Conservation (phyloP, 64 coral and sea anemone species). For the Stylophora pistillata region DNA sequence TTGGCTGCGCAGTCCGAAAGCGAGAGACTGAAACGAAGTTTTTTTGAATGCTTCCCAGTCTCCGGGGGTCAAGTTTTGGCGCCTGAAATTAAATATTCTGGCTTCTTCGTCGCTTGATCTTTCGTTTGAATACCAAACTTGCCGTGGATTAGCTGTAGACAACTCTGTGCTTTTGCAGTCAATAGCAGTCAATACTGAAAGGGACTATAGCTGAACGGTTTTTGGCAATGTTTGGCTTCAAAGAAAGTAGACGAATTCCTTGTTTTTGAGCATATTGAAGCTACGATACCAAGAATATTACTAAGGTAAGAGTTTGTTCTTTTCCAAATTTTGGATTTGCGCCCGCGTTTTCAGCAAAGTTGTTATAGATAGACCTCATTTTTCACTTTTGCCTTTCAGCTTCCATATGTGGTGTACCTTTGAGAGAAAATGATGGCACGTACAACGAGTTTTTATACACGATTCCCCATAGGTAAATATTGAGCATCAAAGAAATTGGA, state of each 20-base stretch:
- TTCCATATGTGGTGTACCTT: constrained; percentile 23
- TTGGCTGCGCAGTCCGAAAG: constrained; percentile 10
- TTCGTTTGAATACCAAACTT: constrained; percentile 6
- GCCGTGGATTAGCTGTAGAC: no score
- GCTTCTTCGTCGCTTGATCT: constrained; percentile 3
- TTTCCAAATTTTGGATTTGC: constrained; percentile 46
- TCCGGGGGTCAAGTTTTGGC: not conserved
- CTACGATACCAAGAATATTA: constrained; percentile 9
- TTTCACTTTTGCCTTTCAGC: constrained; percentile 24
- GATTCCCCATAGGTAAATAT: constrained; percentile 45
- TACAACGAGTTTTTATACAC: constrained; percentile 37
- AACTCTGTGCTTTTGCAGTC: no score
- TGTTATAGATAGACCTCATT: constrained; percentile 29
- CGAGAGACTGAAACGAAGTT: constrained; percentile 11
- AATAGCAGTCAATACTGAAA: no score
- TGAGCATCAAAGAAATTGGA: not conserved
- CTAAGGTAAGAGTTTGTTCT: constrained; percentile 46
- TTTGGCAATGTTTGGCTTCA: not conserved
- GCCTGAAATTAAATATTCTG: constrained; percentile 20
- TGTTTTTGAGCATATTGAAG: constrained; percentile 16
- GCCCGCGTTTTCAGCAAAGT: constrained; percentile 27
- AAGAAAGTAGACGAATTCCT: no score
- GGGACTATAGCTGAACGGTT: no score
- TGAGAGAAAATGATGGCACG: constrained; percentile 31
- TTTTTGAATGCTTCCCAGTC: constrained; percentile 4